Conservation (phyloP, 2,113 vertebrate species). For the Mirza zaza region DNA sequence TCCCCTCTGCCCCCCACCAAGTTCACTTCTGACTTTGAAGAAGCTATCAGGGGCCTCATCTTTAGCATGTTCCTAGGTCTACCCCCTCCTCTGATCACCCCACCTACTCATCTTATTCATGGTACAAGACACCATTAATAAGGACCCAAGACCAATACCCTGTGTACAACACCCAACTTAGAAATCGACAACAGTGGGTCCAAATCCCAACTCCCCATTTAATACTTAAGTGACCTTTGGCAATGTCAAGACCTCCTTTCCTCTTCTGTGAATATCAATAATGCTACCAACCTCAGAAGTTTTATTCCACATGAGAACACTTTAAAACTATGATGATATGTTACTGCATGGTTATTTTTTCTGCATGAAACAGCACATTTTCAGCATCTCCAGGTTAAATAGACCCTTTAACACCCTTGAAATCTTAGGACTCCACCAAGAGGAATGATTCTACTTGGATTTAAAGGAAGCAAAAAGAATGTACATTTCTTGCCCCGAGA, state of each 20-base stretch:
- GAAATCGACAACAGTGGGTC: not conserved
- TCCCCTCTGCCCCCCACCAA: rapidly evolving
- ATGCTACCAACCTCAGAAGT: not conserved
- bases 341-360: not conserved
- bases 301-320: not conserved
- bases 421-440: not conserved
- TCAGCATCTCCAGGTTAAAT: not conserved
- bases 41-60: not conserved
- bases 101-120: too few relatives aligned
- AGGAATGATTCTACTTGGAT: not conserved
- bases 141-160: not conserved
- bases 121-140: not conserved
- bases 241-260: not conserved
- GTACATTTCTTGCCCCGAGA: not conserved
- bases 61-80: not conserved
- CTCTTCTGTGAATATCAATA: not conserved
- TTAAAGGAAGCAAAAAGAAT: constrained; percentile 27
- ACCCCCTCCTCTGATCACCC: not conserved
- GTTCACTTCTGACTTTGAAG: not conserved
- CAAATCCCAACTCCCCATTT: not conserved
- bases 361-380: not conserved
- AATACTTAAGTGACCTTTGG: not conserved
- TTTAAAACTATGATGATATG: not conserved
- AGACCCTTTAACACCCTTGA: not conserved
- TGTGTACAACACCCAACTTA: rapidly evolving